Evolutionary conservation across 2,797 vertebrate species (phyloP), one percentile per base, ranked within the genome.

Genomic region (Neosilurus hyrtlii): DNA sequence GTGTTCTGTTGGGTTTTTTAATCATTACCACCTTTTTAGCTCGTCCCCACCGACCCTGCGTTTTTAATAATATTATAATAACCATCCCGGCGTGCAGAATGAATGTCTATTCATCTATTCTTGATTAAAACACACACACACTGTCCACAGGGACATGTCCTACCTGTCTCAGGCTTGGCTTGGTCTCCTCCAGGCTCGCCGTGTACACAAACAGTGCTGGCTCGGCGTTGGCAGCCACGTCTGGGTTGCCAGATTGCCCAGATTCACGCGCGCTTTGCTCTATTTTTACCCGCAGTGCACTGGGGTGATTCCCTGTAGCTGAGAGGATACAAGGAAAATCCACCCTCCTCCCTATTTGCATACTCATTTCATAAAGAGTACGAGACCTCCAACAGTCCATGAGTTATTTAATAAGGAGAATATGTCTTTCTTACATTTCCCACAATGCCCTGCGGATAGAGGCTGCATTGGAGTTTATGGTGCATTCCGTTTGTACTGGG

Each of bases 81-180:
- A 43, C 4, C 43, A 4, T 4, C 20, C 72, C 52, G 9, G 72
- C 2, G 57, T 24, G 8, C 22, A 16, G 37, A 56, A 18, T 20
- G 30, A 20, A 75, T n/a, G 75, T 63, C 59, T 22, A 75, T 51
- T 51, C 43, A 51, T 78, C 9, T 78, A 37, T 9, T 24, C 20
- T 59, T 20, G 20, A 35, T 24, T 30, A 4, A 73, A 1, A 26
- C 67, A 49, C 68, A 71, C 43, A 52, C 68, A 71, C n/a, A 26
- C 49, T 0, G n/a, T 14, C 7, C 20, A 16, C 24, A 77, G n/a
- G 22, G 24, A 59, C 54, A 75, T 63, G 61, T 61, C 76, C 10
- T 87, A 87, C 86, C 87, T 88, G 85, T 70, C 84, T 84, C 49
- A 67, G 24, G 22, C 68, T 80, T 49, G 79, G 61, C 37, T 68